phyloP scores from a whole-genome alignment of 35 echinoderm and acorn worm genomes.

The Lytechinus pictus region DNA sequence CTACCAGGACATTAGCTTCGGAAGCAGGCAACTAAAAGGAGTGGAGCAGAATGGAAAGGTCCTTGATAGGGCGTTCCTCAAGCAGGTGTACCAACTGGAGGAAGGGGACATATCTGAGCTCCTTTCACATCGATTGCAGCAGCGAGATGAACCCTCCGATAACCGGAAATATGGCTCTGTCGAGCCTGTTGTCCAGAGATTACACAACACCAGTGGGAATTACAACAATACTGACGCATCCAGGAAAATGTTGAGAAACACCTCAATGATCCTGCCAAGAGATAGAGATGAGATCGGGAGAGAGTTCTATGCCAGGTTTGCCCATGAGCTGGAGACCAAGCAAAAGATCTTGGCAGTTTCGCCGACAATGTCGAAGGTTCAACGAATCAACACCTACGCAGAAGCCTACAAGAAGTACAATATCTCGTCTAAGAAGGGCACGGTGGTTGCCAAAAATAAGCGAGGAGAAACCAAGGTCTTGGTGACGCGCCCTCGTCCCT shows the following conservation, averaged over 20 bases:
- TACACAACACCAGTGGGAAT: not conserved
- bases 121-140: not conserved
- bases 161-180: not conserved
- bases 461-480: constrained; percentile 28
- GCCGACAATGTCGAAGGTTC: not conserved
- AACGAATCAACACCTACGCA: not conserved
- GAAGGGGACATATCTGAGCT: not conserved
- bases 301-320: constrained; percentile 17
- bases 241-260: not conserved
- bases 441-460: constrained; percentile 29
- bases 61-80: too few relatives aligned
- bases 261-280: not conserved
- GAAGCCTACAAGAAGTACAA: constrained; percentile 48
- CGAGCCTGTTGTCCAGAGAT: not conserved
- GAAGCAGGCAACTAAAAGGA: not conserved
- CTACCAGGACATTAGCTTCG: not conserved
- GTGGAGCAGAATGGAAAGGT: not conserved
- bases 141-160: not conserved
- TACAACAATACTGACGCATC: not conserved
- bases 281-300: not conserved
- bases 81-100: not conserved
- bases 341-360: not conserved
- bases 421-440: constrained; percentile 24
- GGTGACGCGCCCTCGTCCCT: not conserved
- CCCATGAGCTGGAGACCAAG: not conserved